These are phyloP conservation scores for Triplophysa bombifrons DNA, from an alignment of 2,797 vertebrate species.

Conservation along the genomic window DNA sequence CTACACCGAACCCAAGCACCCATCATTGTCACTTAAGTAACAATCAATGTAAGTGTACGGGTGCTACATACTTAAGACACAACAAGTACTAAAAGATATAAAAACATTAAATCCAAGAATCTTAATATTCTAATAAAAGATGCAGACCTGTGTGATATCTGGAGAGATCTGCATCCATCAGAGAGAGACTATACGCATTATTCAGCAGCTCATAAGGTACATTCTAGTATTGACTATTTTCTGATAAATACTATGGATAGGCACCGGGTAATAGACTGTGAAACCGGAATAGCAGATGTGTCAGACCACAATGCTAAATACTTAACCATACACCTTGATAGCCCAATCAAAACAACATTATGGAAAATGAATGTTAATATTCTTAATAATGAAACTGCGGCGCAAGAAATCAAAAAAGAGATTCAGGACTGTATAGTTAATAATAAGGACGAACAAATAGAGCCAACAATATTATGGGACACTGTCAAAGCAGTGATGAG, in stretches of 20 bases:
- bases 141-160: not conserved
- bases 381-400: slow-evolving; percentile 3
- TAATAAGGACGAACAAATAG: not conserved
- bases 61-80: no score
- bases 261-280: slow-evolving; percentile 8
- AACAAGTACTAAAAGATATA: no score
- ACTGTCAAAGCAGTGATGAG: slow-evolving; percentile 13
- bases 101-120: no score
- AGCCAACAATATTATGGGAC: slow-evolving; percentile 24
- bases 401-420: slow-evolving; percentile 12
- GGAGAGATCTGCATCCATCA: not conserved
- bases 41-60: no score
- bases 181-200: slow-evolving; percentile 27
- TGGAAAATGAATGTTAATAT: slow-evolving; percentile 23
- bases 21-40: no score
- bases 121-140: not conserved
- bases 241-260: not conserved
- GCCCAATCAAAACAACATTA: not conserved
- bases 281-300: slow-evolving; percentile 10
- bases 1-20: no score
- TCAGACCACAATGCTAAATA: slow-evolving; percentile 20
- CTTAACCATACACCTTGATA: not conserved
- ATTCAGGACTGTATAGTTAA: not conserved
- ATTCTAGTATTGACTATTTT: slow-evolving; percentile 15
- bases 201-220: slow-evolving; percentile 22